Conservation (phyloP, 2,797 vertebrate species). For the Erpetoichthys calabaricus region DNA sequence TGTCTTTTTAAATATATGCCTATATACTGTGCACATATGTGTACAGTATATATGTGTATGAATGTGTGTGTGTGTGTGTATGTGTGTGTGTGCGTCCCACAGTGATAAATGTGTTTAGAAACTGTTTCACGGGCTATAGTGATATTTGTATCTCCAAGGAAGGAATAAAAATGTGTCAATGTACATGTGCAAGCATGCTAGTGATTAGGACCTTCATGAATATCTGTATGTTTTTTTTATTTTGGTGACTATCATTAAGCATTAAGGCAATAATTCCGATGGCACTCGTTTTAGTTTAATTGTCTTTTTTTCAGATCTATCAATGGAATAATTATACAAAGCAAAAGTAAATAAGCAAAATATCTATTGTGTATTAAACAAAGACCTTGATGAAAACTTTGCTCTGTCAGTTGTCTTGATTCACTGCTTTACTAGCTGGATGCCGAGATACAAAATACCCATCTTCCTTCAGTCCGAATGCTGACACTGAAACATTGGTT, state of each 20-base stretch:
- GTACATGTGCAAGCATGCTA: constrained; percentile 42
- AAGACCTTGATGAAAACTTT: not conserved
- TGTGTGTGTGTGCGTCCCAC: not conserved
- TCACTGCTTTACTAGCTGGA: too few species aligned
- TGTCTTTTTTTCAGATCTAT: constrained; percentile 11
- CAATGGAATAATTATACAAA: not conserved
- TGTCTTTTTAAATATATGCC: constrained; percentile 27
- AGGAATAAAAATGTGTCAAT: too few species aligned
- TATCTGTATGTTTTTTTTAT: constrained; percentile 31
- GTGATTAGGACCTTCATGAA: constrained; percentile 31
- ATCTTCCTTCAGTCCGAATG: too few species aligned
- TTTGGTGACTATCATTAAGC: constrained; percentile 36
- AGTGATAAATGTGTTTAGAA: too few species aligned
- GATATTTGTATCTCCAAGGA: too few species aligned
- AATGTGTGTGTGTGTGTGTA: constrained; percentile 9
- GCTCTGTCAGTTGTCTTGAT: too few species aligned
- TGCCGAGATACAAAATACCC: too few species aligned
- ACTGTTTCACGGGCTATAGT: too few species aligned
- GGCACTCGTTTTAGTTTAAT: constrained; percentile 35
- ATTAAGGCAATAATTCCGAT: constrained; percentile 54
- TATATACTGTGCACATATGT: constrained; percentile 42
- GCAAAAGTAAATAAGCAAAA: not conserved
- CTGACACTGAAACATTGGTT: too few species aligned
- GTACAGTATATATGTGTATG: constrained; percentile 36
- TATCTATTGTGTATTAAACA: not conserved